Base-by-base conservation (phyloP, 2,888 invertebrate genomes). In the Mellilla xanthometata region DNA sequence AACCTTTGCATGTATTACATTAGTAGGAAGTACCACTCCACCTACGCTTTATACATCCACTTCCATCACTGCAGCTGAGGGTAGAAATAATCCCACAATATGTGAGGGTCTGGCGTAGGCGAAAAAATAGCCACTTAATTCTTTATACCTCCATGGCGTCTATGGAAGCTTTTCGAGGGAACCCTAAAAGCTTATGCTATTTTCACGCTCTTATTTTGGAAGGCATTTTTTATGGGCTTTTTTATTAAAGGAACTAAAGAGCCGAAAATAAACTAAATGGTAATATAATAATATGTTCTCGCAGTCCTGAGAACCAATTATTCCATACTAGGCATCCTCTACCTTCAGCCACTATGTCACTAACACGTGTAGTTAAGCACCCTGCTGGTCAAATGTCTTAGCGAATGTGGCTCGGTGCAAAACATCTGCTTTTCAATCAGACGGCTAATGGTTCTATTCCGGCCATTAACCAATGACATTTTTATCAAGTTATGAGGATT, bases 11-110 rank as follows among this genome's bases (percentile, higher is more conserved):
- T 24, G 3, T 24, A 24, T 24, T n/a, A 2, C 8, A 24, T 24
- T 2, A 24, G 24, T 24, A 19, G 3, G 24, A 24, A 2, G 8
- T n/a, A 24, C 1, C 8, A 2, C 2, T n/a, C 8, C 8, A 4
- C 24, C 24, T 8, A 2, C 8, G 24, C 4, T 24, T 5, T 24
- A 19, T 19, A 19, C 30, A 30, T 8, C 28, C 28, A 11, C 30
- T 13, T 12, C n/a, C 4, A 6, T 3, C 19, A 24, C 8, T 24
- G 24, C 15, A 19, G 22, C 11, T 32, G 11, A 8, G 24, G 8
- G n/a, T 12, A 33, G 23, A 33, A 33, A 33, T 33, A 33, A 33
- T 23, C 24, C 23, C 11, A 12, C 33, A 23, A 22, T 23, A 33
- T 22, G 22, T 33, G 23, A 12, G 23, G 23, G 12, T 33, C 23